Percentiles rank a stretch among this genome's conserved stretches.
Evolutionary conservation across 2,888 invertebrate genomes (phyloP).

Genomic region (Miltochrista miniata): DNA sequence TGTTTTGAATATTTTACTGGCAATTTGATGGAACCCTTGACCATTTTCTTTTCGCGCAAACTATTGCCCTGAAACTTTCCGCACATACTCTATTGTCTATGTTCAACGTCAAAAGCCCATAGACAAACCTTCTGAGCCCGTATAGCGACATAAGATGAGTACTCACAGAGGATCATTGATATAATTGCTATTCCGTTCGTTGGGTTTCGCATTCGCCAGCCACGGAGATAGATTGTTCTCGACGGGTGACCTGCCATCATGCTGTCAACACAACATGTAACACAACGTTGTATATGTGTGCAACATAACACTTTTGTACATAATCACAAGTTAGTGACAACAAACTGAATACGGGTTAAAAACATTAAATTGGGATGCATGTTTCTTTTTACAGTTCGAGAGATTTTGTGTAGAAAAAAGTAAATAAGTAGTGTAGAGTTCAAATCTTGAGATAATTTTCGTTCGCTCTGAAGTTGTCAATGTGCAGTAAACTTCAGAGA

Average conservation of each 20-base stretch:
- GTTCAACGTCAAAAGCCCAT: too few species aligned
- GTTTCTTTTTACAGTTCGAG: background rate
- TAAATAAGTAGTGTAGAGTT: too few species aligned
- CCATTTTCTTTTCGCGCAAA: too few species aligned
- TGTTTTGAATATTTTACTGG: too few species aligned
- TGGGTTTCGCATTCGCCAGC: slow-evolving; percentile 17
- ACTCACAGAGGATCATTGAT: slow-evolving; percentile 53
- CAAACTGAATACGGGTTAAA: slow-evolving; percentile 20
- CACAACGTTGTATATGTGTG: slow-evolving; percentile 49
- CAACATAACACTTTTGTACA: slow-evolving; percentile 31
- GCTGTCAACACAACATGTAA: slow-evolving; percentile 74
- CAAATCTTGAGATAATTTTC: too few species aligned
- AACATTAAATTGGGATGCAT: slow-evolving; percentile 8
- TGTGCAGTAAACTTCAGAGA: too few species aligned
- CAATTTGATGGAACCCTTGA: too few species aligned
- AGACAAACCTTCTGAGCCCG: too few species aligned
- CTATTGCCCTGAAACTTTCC: too few species aligned
- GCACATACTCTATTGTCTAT: too few species aligned
- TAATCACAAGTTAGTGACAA: slow-evolving; percentile 36
- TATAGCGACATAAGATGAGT: background rate
- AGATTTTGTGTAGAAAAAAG: too few species aligned
- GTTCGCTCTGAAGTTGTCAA: too few species aligned
- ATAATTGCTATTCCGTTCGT: slow-evolving; percentile 16
- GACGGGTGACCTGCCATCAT: slow-evolving; percentile 60
- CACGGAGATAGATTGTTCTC: slow-evolving; percentile 52